Base-by-base conservation (phyloP, 2,797 vertebrate species). In the Poecilia picta region DNA sequence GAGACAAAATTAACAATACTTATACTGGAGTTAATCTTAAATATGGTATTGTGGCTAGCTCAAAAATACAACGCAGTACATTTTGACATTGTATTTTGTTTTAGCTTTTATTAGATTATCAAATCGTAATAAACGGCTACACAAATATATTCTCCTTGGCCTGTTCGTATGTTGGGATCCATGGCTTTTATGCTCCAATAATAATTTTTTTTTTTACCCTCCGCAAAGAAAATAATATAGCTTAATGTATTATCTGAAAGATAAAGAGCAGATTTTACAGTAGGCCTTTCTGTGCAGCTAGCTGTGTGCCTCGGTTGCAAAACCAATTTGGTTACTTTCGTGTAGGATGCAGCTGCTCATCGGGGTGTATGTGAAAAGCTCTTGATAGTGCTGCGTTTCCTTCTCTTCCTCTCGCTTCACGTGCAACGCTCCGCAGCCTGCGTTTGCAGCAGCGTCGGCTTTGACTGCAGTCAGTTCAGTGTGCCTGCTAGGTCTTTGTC, bases 401-500 rank as follows among this genome's bases (percentile, higher is more conserved):
- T 47, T 80, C 59, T 72, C 75, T 75, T 73, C 79, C 66, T 28
- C 49, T 66, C 55, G 46, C 62, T 77, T 46, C 25, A 13, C 62
- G 47, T 79, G 75, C 64, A 39, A 59, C 90, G 79, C 86, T 82
- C 74, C 83, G 79, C 79, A 78, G 87, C 88, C 89, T 88, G 87
- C 89, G 91, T 92, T 92, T 91, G 88, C 28, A 71, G 51, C 81
- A 87, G 79, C 53, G 82, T 84, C 76, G 84, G 76, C 84, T 64
- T 72, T 31, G 82, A 81, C 81, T 64, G 78, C 79, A 84, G 81
- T 93, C 92, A 90, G 89, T 94, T 94, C 91, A 93, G 92, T 89
- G 86, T 88, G 93, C 90, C 28, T 81, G 87, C 83, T 90, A 84
- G 89, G 90, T 89, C 93, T 95, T 95, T 95, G 94, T 95, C 92